phyloP scores from a whole-genome alignment of 2,797 vertebrate species.

The Cuniculus paca region DNA sequence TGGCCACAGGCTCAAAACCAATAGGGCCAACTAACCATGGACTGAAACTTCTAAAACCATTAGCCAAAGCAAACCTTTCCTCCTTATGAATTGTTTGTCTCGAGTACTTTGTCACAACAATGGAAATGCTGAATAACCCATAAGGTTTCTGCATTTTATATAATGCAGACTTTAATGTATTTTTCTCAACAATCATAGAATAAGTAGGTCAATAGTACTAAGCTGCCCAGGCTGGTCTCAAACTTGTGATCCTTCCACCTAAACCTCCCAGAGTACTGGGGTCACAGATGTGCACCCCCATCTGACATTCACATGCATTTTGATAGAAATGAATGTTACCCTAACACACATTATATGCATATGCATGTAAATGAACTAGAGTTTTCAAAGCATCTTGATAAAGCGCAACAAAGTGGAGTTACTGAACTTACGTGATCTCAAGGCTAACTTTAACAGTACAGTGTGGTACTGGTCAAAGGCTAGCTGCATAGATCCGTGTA shows the following conservation, averaged over 20 bases:
- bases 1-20: not conserved
- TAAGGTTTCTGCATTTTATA: not conserved
- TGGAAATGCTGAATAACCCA: not conserved
- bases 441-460: not conserved
- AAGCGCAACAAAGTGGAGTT: not conserved
- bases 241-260: not conserved
- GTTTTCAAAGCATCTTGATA: conserved; percentile 4
- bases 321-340: not conserved
- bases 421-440: not conserved
- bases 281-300: not conserved
- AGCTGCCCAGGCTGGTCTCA: not conserved
- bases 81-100: not conserved
- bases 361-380: not conserved
- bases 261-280: not conserved
- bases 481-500: not conserved
- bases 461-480: not conserved
- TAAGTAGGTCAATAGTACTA: not conserved
- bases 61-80: not conserved
- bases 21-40: not conserved
- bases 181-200: not conserved
- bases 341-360: not conserved
- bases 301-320: not conserved
- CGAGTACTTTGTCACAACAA: not conserved
- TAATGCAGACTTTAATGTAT: not conserved
- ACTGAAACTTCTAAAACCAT: not conserved